Evolutionary conservation across 2,797 vertebrate genomes (phyloP), one percentile per base, ranked within the genome.

Genomic region (Girardinus metallicus): DNA sequence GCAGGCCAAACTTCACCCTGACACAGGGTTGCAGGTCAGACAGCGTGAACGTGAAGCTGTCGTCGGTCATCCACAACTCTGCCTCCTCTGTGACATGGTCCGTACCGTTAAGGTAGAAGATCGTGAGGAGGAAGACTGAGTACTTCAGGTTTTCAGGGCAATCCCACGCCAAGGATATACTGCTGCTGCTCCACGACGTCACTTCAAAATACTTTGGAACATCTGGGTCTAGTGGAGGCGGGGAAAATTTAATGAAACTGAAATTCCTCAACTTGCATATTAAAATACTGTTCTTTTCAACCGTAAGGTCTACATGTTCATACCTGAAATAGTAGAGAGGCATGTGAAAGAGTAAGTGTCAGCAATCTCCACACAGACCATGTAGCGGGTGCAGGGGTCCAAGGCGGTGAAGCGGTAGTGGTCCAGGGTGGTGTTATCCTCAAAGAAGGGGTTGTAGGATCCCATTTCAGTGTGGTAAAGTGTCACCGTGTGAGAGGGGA

Each of bases 161-260:
- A 36, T 90, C 86, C 95, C 95, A 96, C 51, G 74, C 53, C 83
- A 96, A 41, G 0, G 91, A 89, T 16, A 96, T 44, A 83, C 91
- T 94, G 85, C 80, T 94, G 87, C 84, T 85, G 80, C 92, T 95
- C 90, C 87, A 93, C 0, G 62, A 89, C 0, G 72, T 80, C 53
- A 93, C 83, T 72, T 84, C 76, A 49, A 95, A 89, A 84, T 93
- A 70, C 34, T 43, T 78, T 2, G 95, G 94, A 49, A 88, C 12
- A 8, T 91, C 92, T 4, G 95, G 95, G 39, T 94, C 95, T 96
- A 12, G 1, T 23, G 0, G 29, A 31, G 36, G 23, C 11, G 23
- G 36, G 12, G 26, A 26, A 31, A 16, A 5, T 66, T 23, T 41
- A 41, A 66, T 39, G 18, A 73, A 41, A 43, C 11, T n/a, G 53